Base-by-base conservation (phyloP, 2,113 vertebrate genomes). In the Maccullochella peelii region DNA sequence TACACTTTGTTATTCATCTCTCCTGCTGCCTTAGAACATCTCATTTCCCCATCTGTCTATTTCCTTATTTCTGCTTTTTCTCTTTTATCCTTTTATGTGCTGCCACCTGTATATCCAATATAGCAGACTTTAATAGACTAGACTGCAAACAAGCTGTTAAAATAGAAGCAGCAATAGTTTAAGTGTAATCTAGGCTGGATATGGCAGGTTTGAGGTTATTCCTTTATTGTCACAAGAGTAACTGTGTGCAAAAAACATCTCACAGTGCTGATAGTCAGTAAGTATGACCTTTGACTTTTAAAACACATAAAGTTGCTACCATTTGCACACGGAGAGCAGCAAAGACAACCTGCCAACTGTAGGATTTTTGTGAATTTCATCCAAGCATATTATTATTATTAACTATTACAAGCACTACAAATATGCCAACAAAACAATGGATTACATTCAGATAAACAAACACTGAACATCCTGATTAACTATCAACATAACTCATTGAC, bases 41-140 rank as follows among this genome's bases (percentile, higher is more conserved):
- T 79, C 12, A 52, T 78, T 86, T 66, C 49, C 12, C 52, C 67
- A 55, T 78, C 52, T 68, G 25, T 59, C 27, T 8, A 23, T 44
- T 73, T 67, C 40, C 47, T 61, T 25, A 69, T 65, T 65, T 74
- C 65, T 1, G 23, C 33, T 27, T 4, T 36, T 44, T 61, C 14
- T 21, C n/a, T 70, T 73, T 25, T 44, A 68, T 65, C 3, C 6
- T 36, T 72, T 57, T 57, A 44, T 55, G 63, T 38, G 66, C 57
- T 73, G n/a, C 58, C 27, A 21, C 50, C 20, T 36, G 30, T 23
- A 59, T 23, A 44, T 33, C 44, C 57, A 25, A 4, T 8, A 63
- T 20, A 50, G 67, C 27, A 76, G 65, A 49, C 38, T n/a, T 50
- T 8, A 73, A 49, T 27, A 44, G 49, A 78, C 54, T 27, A 21